Conservation (phyloP, 2,797 vertebrate species). For the Synaphobranchus kaupii region DNA sequence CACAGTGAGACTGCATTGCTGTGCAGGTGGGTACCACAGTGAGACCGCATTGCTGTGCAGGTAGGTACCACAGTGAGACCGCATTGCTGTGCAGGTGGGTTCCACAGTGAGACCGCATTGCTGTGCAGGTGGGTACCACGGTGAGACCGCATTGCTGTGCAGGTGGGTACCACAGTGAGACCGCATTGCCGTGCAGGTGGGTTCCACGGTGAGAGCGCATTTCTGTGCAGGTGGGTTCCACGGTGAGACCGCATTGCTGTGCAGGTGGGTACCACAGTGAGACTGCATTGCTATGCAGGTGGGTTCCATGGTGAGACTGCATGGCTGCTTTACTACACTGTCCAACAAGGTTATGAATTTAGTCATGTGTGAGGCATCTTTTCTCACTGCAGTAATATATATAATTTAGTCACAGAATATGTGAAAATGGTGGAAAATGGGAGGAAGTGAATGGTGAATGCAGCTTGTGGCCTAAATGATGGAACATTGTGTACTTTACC, state of each 20-base stretch:
- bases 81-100: too few relatives aligned
- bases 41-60: too few relatives aligned
- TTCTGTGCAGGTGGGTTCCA: slow-evolving; percentile 77
- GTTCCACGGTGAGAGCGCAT: background rate
- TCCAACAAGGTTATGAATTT: too few relatives aligned
- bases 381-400: background rate
- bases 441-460: background rate
- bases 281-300: too few relatives aligned
- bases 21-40: background rate
- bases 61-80: too few relatives aligned
- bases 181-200: too few relatives aligned
- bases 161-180: too few relatives aligned
- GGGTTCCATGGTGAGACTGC: too few relatives aligned
- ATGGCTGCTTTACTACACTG: background rate
- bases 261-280: too few relatives aligned
- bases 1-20: background rate
- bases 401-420: background rate
- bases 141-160: background rate
- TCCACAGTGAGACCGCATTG: background rate
- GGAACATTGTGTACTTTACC: too few relatives aligned
- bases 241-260: too few relatives aligned
- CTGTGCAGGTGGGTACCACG: background rate
- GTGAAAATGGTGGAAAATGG: background rate
- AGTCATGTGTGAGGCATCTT: background rate
- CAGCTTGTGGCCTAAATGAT: background rate